A percentile compares a stretch with the other conserved stretches of the same genome.
phyloP scores from a whole-genome alignment of 1,140 invertebrate genomes.

The Anoplophora glabripennis region DNA sequence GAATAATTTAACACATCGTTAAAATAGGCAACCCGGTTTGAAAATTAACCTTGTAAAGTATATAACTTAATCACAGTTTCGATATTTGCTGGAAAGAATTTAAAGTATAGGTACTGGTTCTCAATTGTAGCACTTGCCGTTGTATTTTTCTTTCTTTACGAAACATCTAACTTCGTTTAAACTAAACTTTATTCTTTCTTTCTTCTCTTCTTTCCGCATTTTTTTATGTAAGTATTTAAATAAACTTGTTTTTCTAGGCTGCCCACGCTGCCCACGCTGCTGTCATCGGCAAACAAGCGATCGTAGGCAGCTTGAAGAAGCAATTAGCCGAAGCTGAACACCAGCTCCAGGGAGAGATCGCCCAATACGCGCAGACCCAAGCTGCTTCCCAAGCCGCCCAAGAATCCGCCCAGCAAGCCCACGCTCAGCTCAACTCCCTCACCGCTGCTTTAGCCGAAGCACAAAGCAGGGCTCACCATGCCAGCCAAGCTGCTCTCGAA shows the following conservation, averaged over 20 bases:
- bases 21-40: no score
- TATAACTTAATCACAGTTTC: no score
- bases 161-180: no score
- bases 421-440: slow-evolving; percentile 21
- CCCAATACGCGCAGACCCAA: slow-evolving; percentile 30
- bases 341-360: slow-evolving; percentile 30
- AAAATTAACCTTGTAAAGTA: no score
- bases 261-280: slow-evolving; percentile 38
- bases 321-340: slow-evolving; percentile 31
- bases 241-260: slow-evolving; percentile 28
- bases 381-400: slow-evolving; percentile 27
- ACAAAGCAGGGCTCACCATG: slow-evolving; percentile 25
- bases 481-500: slow-evolving; percentile 29
- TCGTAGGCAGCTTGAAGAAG: slow-evolving; percentile 32
- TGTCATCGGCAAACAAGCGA: slow-evolving; percentile 36
- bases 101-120: no score
- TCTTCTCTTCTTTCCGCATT: no score
- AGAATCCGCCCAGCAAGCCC: slow-evolving; percentile 33
- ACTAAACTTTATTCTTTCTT: no score
- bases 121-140: no score
- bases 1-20: no score
- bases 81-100: no score
- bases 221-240: no score
- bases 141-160: no score
- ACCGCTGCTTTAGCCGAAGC: slow-evolving; percentile 31